Evolutionary conservation across 1,140 invertebrate genomes (phyloP).

Genomic region (Drosophila simulans): DNA sequence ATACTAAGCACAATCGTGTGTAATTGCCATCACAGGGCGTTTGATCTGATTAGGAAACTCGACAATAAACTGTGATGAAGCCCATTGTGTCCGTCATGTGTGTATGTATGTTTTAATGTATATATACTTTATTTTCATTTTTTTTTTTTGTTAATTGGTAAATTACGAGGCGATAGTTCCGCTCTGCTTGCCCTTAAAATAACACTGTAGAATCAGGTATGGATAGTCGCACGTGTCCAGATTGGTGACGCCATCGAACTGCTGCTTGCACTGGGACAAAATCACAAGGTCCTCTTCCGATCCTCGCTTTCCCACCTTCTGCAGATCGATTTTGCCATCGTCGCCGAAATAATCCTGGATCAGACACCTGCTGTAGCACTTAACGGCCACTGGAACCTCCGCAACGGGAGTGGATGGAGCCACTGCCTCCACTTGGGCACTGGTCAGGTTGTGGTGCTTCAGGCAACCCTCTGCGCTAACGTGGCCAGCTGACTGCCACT

Average conservation of each 20-base stretch:
- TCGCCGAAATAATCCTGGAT: slow-evolving; percentile 22
- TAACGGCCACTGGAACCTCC: slow-evolving; percentile 9
- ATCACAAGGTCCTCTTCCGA: slow-evolving; percentile 2
- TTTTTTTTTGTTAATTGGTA: not conserved
- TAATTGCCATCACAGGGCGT: not conserved
- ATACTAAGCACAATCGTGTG: too few relatives aligned
- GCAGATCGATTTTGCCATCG: slow-evolving; percentile 13
- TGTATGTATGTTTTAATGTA: not conserved
- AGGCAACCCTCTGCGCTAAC: slow-evolving; percentile 4
- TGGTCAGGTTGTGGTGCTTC: slow-evolving; percentile 6
- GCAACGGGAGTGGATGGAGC: slow-evolving; percentile 2
- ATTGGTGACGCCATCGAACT: slow-evolving; percentile 8
- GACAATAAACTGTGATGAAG: not conserved
- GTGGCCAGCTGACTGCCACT: not conserved
- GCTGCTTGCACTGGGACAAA: slow-evolving; percentile 5
- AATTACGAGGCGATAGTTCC: not conserved
- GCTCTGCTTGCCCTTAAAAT: slow-evolving; percentile 1
- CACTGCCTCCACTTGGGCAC: slow-evolving; percentile 6
- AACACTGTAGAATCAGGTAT: slow-evolving; percentile 36
- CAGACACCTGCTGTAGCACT: slow-evolving; percentile 39
- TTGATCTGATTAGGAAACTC: not conserved
- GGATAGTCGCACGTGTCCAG: slow-evolving; percentile 35
- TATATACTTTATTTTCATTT: not conserved
- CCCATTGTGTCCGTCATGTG: not conserved
- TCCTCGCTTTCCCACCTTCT: slow-evolving; percentile 6